Evolutionary conservation across 2,888 invertebrate species (phyloP), one percentile per base, ranked within the genome.

Genomic region (Caenorhabditis sp.): DNA sequence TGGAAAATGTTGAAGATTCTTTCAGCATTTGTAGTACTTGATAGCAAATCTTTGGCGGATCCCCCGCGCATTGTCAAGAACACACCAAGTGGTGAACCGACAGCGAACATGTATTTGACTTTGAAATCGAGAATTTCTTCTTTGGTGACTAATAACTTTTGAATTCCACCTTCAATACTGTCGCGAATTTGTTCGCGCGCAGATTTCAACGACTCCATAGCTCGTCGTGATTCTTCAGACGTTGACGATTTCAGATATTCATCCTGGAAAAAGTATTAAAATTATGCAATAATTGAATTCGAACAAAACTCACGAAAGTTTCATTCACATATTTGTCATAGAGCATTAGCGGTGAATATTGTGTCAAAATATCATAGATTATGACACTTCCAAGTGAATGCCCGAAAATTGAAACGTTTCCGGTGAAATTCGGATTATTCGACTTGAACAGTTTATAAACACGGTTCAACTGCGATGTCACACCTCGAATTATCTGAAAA

Each of bases 381-480:
- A 82, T 82, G 4, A 92, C 92, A 85, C 91, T 91, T 68, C 92
- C 92, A n/a, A 92, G 88, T 4, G 92, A 92, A 88, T 92, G 92
- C 31, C 92, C 92, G 64, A 92, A 89, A 43, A 92, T 90, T 36
- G 92, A 92, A 63, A 91, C 91, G 87, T 91, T 91, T 43, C 92
- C 92, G 58, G 90, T 89, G 89, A 92, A 92, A 80, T 90, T 90
- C 5, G 92, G 92, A 88, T 92, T 92, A 70, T 92, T 90, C 77
- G 90, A 90, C 72, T 91, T 90, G 86, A 92, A 92, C 89, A 91
- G 91, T 59, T 89, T 89, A 87, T 92, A 92, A 50, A 92, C 88
- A 60, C 91, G 88, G 84, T 92, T 92, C 77, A 92, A 88, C 86
- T 92, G 92, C 63, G 89, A 88, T 68, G 91, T 90, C 63, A 92